phyloP scores from a whole-genome alignment of 2,888 invertebrate species.

The Anoncus sp. region DNA sequence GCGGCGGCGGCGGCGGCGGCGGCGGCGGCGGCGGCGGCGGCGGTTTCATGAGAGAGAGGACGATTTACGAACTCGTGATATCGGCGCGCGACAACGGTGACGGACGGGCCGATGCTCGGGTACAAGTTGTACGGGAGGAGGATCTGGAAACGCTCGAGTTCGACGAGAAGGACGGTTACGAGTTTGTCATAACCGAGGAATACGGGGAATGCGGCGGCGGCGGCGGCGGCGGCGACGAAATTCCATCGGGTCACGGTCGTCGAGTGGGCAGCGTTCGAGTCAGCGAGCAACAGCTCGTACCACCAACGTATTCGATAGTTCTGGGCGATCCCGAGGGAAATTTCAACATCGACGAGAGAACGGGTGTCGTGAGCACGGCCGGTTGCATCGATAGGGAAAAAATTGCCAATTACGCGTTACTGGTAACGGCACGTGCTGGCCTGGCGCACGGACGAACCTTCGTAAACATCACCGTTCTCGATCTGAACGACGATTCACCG shows the following conservation, averaged over 20 bases:
- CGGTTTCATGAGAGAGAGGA: conserved; percentile 83
- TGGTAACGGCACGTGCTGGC: conserved; percentile 91
- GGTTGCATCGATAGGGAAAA: conserved; percentile 94
- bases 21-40: too few relatives aligned
- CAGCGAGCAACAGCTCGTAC: conserved; percentile 78
- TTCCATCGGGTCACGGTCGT: conserved; percentile 84
- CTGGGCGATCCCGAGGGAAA: conserved; percentile 91
- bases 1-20: too few relatives aligned
- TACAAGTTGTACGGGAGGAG: conserved; percentile 91
- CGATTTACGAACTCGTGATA: conserved; percentile 89
- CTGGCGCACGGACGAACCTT: conserved; percentile 90
- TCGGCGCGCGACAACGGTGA: conserved; percentile 94
- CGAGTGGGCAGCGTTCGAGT: conserved; percentile 92
- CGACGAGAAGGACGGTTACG: conserved; percentile 90
- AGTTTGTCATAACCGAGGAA: conserved; percentile 94
- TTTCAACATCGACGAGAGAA: conserved; percentile 92
- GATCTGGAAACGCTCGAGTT: conserved; percentile 90
- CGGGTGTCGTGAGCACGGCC: conserved; percentile 91
- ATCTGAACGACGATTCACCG: conserved; percentile 97
- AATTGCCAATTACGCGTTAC: conserved; percentile 90
- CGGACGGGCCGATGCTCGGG: conserved; percentile 89
- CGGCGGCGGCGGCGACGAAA: too few relatives aligned
- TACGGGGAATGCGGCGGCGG: conserved; percentile 86
- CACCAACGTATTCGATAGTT: conserved; percentile 88
- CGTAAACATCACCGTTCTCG: conserved; percentile 92